Conservation (phyloP, 2,113 vertebrate species). For the Ursus arctos region DNA sequence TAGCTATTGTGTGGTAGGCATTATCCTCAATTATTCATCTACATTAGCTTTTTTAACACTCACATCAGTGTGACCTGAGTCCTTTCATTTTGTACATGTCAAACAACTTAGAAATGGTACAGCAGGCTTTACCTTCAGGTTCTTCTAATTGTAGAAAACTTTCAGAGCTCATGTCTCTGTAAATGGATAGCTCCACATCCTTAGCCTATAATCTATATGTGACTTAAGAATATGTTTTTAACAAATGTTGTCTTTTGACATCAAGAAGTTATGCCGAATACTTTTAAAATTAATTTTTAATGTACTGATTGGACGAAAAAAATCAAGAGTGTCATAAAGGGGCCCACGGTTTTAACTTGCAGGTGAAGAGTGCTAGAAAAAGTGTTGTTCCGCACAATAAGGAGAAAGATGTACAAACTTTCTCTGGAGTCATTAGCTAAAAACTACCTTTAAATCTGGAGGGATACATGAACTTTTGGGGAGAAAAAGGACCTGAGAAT, state of each 20-base stretch:
- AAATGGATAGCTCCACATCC: neutral
- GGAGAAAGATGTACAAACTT: neutral
- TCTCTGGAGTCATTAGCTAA: neutral
- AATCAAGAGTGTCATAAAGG: neutral
- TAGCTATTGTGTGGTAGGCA: neutral
- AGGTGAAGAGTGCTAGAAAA: neutral
- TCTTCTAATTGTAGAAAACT: neutral
- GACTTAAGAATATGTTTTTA: neutral
- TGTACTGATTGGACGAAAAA: neutral
- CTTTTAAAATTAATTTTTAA: neutral
- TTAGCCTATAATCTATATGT: neutral
- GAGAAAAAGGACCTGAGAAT: neutral
- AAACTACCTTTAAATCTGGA: neutral
- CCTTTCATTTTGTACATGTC: neutral
- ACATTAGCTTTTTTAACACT: neutral
- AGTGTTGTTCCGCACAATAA: neutral
- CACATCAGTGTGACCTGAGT: no score
- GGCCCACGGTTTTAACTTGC: neutral
- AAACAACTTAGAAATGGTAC: neutral
- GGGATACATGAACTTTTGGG: no score
- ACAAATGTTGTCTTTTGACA: neutral
- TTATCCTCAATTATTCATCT: neutral
- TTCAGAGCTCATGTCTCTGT: neutral
- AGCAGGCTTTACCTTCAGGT: neutral
- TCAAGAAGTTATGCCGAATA: neutral